Base-by-base conservation (phyloP, 2,113 vertebrate species). In the Lampris megalopsis region DNA sequence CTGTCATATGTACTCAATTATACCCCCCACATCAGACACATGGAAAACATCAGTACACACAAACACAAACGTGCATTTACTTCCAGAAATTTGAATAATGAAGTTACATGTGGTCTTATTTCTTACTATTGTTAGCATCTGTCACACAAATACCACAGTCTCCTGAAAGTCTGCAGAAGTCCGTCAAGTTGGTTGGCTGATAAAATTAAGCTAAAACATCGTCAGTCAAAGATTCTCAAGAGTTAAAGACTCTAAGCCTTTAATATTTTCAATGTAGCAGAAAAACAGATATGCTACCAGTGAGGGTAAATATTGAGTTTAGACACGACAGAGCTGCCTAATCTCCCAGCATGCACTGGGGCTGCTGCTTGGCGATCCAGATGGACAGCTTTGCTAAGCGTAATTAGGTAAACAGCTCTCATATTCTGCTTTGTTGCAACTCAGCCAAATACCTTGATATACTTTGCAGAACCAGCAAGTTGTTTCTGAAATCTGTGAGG, bases 291-390 rank as follows among this genome's bases (percentile, higher is more conserved):
- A 67, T 9, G n/a, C 75, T 57, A 66, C 79, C 79, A 74, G 83
- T 86, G 79, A 79, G 76, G 35, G 91, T 89, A 91, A 91, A 91
- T 91, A 92, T 88, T 79, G 86, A 86, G 83, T 81, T 72, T 88
- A 85, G 82, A 75, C 75, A 63, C 71, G 85, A 70, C 62, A 83
- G 65, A 85, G 86, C 81, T 79, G 71, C 77, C 76, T 87, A 80
- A 84, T 89, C 83, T 92, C 88, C 91, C 85, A 88, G 83, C 83
- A 89, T 92, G 91, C 91, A 89, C 60, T 67, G 72, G 63, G 80
- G 83, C 69, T 57, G 78, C 71, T 54, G 81, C 81, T 87, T 84
- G 68, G 37, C 82, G 74, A 53, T 88, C 83, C 89, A 91, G 90
- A 90, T 83, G 88, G 89, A 79, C 53, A 59, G 88, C 83, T 89